Evolutionary conservation across 1,140 invertebrate genomes (phyloP), one percentile per base, ranked within the genome.

Genomic region (Lerema accius): DNA sequence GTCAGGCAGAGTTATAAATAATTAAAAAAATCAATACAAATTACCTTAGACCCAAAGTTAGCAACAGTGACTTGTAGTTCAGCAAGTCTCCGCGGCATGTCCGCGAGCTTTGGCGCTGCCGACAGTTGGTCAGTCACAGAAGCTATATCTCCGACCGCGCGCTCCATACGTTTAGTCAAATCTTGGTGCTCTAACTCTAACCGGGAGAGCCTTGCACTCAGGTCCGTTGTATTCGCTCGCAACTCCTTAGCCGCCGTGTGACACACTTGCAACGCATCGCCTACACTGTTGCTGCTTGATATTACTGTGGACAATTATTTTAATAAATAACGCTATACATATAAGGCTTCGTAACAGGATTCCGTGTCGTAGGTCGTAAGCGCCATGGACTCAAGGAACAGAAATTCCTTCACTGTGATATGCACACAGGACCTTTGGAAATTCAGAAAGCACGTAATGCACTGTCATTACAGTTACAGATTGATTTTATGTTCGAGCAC

Each of bases 231-330:
- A 74, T 95, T 94, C 35, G 92, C 91, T 42, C 92, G 92, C 2
- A 95, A 83, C 55, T 94, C 92, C 73, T 92, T 93, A 13, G 93
- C 92, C 1, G 93, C 77, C 0, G 93, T 93, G 76, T 94, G 94
- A 69, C 93, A 95, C 71, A 93, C 91, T 76, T 94, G 94, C 17
- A 95, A 67, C 0, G 92, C 92, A 69, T 94, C 94, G 13, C 93
- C 93, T 46, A 94, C 92, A 32, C 92, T 92, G 76, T 93, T 91
- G 78, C 91, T 95, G 59, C 93, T 94, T 35, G 93, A 94, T 69
- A 93, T 93, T 61, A 94, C 94, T 95, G 90, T 56, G 40, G 65
- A 70, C 63, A 74, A 50, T 15, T 1, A 17, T 7, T 35, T 45
- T 32, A 1, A 32, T 32, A 23, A 2, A 23, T 23, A 2, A 23